Evolutionary conservation across 2,888 invertebrate genomes (phyloP).

Genomic region (Leptinotarsa juncta): DNA sequence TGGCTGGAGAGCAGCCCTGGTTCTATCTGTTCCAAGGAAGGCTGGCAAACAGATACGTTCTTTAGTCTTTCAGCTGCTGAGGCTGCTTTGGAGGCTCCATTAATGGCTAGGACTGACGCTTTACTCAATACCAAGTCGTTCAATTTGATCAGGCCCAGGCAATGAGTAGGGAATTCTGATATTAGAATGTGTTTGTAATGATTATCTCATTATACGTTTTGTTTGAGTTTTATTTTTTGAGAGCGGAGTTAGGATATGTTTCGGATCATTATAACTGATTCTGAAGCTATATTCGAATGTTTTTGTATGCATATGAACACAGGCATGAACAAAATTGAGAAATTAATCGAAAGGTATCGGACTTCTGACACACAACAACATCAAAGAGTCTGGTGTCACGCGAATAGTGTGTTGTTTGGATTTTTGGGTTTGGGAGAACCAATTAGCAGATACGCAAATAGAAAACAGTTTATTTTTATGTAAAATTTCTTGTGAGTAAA

Average conservation of each 20-base stretch:
- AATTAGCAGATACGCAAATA: too few relatives aligned
- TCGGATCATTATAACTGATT: too few relatives aligned
- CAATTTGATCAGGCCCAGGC: constrained; percentile 63
- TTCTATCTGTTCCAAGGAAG: constrained; percentile 54
- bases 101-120: constrained; percentile 63
- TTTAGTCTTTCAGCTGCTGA: neutral
- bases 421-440: too few relatives aligned
- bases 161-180: neutral
- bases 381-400: too few relatives aligned
- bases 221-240: neutral
- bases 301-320: too few relatives aligned
- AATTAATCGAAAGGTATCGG: too few relatives aligned
- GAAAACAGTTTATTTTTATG: too few relatives aligned
- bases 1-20: constrained; percentile 57
- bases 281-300: too few relatives aligned
- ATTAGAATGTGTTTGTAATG: neutral
- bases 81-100: constrained; percentile 45
- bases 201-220: neutral
- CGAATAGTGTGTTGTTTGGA: too few relatives aligned
- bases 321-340: too few relatives aligned
- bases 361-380: too few relatives aligned
- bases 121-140: constrained; percentile 62
- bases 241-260: neutral
- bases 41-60: constrained; percentile 49
- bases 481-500: too few relatives aligned